These are phyloP conservation scores for Caenorhabditis sp. DNA, from an alignment of 2,888 invertebrate species.

Conservation along the genomic window DNA sequence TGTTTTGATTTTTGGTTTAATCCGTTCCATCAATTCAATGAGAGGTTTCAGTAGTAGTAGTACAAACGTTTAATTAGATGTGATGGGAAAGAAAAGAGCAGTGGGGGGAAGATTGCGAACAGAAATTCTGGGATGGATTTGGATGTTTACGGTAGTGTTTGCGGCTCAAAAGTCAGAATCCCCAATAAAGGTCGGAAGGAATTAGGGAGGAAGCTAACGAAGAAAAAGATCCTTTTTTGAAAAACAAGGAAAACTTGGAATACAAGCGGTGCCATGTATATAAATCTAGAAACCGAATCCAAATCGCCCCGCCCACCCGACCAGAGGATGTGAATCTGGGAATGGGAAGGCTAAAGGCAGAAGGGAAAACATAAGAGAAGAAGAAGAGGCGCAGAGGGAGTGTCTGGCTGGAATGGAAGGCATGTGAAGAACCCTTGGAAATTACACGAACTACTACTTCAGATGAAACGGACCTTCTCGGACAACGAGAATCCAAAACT, in stretches of 20 bases:
- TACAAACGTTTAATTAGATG: constrained; percentile 13
- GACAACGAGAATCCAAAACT: neutral
- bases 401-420: constrained; percentile 42
- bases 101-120: neutral
- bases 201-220: neutral
- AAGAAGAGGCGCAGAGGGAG: constrained; percentile 34
- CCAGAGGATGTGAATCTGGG: constrained; percentile 47
- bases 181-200: constrained; percentile 15
- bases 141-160: constrained; percentile 26
- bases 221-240: neutral
- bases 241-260: constrained; percentile 14
- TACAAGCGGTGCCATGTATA: constrained; percentile 45
- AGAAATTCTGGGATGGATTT: no score
- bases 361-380: constrained; percentile 37
- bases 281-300: constrained; percentile 50
- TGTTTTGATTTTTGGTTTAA: constrained; percentile 30
- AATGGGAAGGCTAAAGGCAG: constrained; percentile 46
- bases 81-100: neutral
- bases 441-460: constrained; percentile 22
- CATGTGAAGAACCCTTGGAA: constrained; percentile 44
- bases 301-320: constrained; percentile 40
- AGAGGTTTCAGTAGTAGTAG: constrained; percentile 46
- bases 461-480: neutral
- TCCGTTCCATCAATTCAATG: constrained; percentile 34
- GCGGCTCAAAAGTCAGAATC: neutral